These are phyloP conservation scores for Cyanoliseus patagonus DNA, from an alignment of 2,113 vertebrate genomes.

Conservation along the genomic window DNA sequence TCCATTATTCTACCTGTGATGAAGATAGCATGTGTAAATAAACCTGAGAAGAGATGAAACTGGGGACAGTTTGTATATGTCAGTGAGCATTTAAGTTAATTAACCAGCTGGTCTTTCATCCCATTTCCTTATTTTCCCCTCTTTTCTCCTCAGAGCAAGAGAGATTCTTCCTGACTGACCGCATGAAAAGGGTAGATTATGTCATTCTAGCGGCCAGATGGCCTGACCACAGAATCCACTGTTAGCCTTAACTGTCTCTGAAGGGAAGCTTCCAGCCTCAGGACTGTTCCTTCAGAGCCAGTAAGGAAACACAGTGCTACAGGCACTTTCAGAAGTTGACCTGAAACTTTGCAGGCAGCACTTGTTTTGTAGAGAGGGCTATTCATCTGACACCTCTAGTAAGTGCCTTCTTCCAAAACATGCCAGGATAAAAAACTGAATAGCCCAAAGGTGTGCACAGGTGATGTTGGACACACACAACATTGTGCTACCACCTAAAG, in stretches of 20 bases:
- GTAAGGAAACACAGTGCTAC: neutral
- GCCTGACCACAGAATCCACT: neutral
- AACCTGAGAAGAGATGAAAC: neutral
- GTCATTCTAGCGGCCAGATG: neutral
- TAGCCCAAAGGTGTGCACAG: fast-evolving
- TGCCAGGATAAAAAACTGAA: neutral
- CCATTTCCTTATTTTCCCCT: neutral
- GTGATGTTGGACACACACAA: neutral
- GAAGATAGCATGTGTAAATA: neutral
- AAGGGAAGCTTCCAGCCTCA: neutral
- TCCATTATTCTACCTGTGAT: neutral
- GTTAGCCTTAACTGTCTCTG: neutral
- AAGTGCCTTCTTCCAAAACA: neutral
- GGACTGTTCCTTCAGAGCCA: neutral
- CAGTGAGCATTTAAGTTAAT: neutral
- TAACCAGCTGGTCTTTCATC: neutral
- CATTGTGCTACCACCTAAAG: neutral
- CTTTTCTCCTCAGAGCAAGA: neutral
- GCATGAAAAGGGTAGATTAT: neutral
- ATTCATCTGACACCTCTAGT: neutral
- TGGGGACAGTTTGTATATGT: neutral
- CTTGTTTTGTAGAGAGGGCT: neutral
- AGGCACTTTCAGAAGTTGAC: neutral
- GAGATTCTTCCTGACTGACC: neutral
- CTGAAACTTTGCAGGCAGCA: neutral